Conservation (phyloP, 2,113 vertebrate species). For the Montifringilla adamsi region DNA sequence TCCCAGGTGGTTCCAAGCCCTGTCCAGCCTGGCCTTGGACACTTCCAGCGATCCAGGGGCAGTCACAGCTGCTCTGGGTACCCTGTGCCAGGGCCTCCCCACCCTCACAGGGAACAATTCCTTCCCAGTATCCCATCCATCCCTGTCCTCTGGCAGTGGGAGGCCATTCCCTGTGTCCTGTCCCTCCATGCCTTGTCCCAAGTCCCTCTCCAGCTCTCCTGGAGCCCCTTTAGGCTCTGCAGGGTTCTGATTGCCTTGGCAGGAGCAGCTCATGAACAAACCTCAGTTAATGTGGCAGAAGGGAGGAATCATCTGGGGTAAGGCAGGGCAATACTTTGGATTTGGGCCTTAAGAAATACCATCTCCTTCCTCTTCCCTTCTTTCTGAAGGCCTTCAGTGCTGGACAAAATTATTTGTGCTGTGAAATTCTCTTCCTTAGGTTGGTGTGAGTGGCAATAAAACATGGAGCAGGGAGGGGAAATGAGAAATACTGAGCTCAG, state of each 20-base stretch:
- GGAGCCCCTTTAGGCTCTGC: not conserved
- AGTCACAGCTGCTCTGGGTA: not conserved
- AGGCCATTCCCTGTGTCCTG: not conserved
- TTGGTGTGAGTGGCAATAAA: not conserved
- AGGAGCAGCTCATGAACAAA: not conserved
- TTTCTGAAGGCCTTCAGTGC: not conserved
- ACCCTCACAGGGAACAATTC: fast-evolving
- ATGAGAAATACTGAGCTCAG: not conserved
- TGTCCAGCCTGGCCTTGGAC: fast-evolving
- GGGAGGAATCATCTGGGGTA: not conserved
- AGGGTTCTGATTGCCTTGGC: not conserved
- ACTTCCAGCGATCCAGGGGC: not conserved
- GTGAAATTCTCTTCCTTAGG: not conserved
- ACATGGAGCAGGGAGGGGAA: too few relatives aligned
- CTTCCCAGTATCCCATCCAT: fast-evolving
- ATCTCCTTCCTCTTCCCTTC: not conserved
- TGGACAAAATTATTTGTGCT: not conserved
- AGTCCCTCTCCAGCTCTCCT: not conserved
- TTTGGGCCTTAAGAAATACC: not conserved
- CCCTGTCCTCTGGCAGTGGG: not conserved
- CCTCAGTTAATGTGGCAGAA: not conserved
- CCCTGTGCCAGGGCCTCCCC: fast-evolving
- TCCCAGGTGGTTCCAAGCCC: not conserved
- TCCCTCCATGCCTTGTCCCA: not conserved
- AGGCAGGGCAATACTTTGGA: not conserved